A percentile compares a stretch with the other conserved stretches of the same genome.
Evolutionary conservation across 2,888 invertebrate species (phyloP).

Genomic region (Pristionchus fissidentatus): DNA sequence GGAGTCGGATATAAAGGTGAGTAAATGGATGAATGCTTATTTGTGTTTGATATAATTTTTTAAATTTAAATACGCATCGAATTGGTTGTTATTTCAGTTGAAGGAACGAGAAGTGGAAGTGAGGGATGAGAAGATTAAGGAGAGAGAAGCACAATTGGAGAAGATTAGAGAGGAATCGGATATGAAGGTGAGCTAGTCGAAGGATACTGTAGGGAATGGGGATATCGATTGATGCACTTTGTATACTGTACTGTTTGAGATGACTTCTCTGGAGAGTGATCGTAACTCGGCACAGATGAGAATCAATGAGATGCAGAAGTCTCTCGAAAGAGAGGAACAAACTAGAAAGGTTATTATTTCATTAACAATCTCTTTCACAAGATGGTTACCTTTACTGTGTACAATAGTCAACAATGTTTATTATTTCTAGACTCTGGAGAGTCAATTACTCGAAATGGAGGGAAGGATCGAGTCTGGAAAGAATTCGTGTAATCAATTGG

Average conservation of each 20-base stretch:
- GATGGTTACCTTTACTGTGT: neutral
- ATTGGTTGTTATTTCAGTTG: too few species aligned
- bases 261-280: neutral
- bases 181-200: neutral
- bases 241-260: neutral
- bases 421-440: neutral
- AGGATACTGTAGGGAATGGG: neutral
- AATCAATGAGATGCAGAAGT: neutral
- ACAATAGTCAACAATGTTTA: neutral
- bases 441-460: neutral
- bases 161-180: constrained; percentile 7
- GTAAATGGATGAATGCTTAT: too few species aligned
- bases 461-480: neutral
- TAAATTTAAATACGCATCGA: too few species aligned
- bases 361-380: neutral
- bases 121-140: neutral
- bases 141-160: neutral
- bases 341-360: neutral
- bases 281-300: neutral
- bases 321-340: neutral
- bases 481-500: too few species aligned
- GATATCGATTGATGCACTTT: too few species aligned
- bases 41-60: too few species aligned
- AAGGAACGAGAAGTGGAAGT: neutral
- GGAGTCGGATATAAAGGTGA: too few species aligned